phyloP scores from a whole-genome alignment of 2,888 invertebrate species.

The Xestoiulus laeticollis region DNA sequence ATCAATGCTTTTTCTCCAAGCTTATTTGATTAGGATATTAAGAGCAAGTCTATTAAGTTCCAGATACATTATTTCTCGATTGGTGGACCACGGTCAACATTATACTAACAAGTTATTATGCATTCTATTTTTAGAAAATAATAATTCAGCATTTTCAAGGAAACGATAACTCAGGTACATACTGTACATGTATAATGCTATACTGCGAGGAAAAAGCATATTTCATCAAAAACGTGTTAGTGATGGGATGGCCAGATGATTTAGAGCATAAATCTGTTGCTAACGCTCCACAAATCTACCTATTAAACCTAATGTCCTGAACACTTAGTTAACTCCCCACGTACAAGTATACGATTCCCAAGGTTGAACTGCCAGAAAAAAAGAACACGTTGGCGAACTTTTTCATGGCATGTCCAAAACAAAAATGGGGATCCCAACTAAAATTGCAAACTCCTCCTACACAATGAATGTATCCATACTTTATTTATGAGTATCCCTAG shows the following conservation, averaged over 20 bases:
- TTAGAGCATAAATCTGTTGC: not conserved
- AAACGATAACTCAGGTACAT: no score
- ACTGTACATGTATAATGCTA: no score
- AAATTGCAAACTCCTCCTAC: not conserved
- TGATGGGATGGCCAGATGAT: not conserved
- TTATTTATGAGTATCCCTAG: no score
- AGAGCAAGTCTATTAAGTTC: no score
- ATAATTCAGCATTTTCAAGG: no score
- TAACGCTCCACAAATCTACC: not conserved
- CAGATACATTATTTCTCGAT: no score
- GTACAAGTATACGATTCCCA: not conserved
- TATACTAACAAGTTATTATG: no score
- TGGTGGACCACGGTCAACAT: no score
- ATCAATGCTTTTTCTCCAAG: no score
- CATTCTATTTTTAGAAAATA: no score
- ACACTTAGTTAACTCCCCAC: not conserved
- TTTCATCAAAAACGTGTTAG: not conserved
- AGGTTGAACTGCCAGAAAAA: not conserved
- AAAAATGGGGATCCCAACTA: not conserved
- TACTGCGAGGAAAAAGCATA: no score
- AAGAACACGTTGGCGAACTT: not conserved
- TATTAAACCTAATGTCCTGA: not conserved
- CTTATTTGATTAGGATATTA: no score
- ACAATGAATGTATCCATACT: not conserved
- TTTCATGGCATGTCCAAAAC: constrained; percentile 8